Base-by-base conservation (phyloP, 2,888 invertebrate species). In the Drosophila yooni region DNA sequence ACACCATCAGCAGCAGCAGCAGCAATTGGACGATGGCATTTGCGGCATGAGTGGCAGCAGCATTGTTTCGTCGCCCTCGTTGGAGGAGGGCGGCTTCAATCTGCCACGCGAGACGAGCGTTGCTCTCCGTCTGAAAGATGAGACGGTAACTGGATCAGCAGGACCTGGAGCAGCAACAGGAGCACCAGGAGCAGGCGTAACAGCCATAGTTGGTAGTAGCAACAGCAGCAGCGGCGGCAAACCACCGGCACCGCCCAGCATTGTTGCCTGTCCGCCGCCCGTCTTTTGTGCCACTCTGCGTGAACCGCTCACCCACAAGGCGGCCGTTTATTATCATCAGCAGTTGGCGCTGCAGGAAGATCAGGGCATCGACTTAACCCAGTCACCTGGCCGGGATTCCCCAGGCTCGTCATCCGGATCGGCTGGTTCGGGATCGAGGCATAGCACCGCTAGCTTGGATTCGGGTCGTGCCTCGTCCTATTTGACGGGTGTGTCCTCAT, bases 321-420 rank as follows among this genome's bases (percentile, higher is more conserved):
- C 96, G 1, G 96, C 96, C 1, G 96, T 96, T 2, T 96, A 96
- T 92, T 97, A 97, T 93, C 96, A 97, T 89, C 96, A 97, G 87
- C 97, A 97, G 93, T 94, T 96, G 83, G 96, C 97, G 71, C 94
- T 97, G 74, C 96, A 97, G 91, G 97, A 97, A 92, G 97, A 97
- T 93, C 97, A 97, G 94, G 97, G 97, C 74, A 97, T 97, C 90
- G 97, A 97, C 94, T 96, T 97, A 95, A 97, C 97, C 78, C 97
- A 97, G 95, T 97, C 97, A 89, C 98, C 98, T 51, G 98, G 98
- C n/a, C 95, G 98, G 71, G 98, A 98, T 94, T 98, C 98, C 92
- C 98, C 98, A 18, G 98, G 98, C 18, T 96, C 96, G 0, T 97
- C 97, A 21, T 96, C 97, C 64, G 97, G 97, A 11, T 97, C 97